phyloP scores from a whole-genome alignment of 2,113 vertebrate genomes.

The Cichladusa arquata region DNA sequence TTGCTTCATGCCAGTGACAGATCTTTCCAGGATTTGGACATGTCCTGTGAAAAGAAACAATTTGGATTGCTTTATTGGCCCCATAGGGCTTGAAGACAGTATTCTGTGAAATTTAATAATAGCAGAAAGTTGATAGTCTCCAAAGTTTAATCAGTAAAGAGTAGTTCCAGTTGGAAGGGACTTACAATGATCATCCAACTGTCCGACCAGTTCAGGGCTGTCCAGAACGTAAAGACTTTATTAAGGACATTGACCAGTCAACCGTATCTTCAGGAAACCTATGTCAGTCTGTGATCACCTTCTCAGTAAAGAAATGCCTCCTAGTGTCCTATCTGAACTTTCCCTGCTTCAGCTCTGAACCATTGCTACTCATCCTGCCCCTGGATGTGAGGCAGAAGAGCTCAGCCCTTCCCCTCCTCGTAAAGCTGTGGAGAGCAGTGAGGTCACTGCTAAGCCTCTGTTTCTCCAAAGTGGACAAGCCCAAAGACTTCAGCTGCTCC shows the following conservation, averaged over 20 bases:
- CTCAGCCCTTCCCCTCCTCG: neutral
- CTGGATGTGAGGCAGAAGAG: neutral
- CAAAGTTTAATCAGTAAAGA: neutral
- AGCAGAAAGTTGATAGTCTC: neutral
- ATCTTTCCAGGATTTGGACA: neutral
- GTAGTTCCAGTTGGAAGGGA: neutral
- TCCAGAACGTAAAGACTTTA: neutral
- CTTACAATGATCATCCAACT: neutral
- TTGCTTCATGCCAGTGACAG: neutral
- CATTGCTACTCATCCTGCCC: too few relatives aligned
- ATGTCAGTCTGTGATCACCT: neutral
- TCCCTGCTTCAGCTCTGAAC: fast-evolving
- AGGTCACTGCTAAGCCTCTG: neutral
- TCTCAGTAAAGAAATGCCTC: neutral
- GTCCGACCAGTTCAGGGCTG: neutral
- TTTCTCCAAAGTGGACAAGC: neutral
- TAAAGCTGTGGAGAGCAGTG: neutral
- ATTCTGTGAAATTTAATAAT: neutral
- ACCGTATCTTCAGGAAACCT: neutral
- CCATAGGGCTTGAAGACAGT: neutral
- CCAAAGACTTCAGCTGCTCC: neutral
- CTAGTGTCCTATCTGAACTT: neutral
- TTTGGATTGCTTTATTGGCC: neutral
- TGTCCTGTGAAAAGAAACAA: neutral
- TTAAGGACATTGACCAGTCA: neutral